Evolutionary conservation across 2,113 vertebrate species (phyloP), one percentile per base, ranked within the genome.

Genomic region (Hippocampus guttulatus): DNA sequence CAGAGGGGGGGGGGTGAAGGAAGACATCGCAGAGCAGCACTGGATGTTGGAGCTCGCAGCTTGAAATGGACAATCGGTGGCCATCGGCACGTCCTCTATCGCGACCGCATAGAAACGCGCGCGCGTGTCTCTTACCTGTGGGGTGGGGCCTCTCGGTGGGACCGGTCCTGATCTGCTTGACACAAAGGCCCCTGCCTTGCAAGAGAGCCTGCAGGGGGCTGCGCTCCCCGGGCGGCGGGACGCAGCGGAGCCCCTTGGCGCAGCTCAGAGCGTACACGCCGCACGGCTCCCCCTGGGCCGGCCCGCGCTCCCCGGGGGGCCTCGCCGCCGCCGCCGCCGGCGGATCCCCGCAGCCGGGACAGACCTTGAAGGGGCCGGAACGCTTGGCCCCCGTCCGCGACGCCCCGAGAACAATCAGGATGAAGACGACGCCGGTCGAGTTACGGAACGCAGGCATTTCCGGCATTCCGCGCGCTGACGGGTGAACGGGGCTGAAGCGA

Each of bases 121-220:
- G 68, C 69, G 43, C 12, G 25, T 68, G 68, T 73, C 21, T 74
- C 87, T 90, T 92, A 93, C 92, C 92, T 92, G 91, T 83, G 74
- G 88, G 89, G 84, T 87, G 85, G 82, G 92, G 91, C 84, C 76
- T 92, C 83, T 92, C 90, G 0, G 91, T 91, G 69, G 90, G 85
- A 81, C 67, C 87, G 52, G 77, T 84, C 81, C 77, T 88, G 89
- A 84, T 87, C 75, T 89, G 85, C 81, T 88, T 90, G 84, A 81
- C 80, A 80, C 93, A 94, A 67, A 91, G 67, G 69, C 92, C 93
- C 77, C 90, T 86, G 77, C 92, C 93, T 78, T 92, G 93, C 82
- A 94, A 88, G 87, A 94, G 88, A 77, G 93, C 93, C 81, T 93
- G 93, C 30, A 94, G 88, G 38, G 93, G 93, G 82, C 92, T 91